These are phyloP conservation scores for Galaxea fascicularis DNA, from an alignment of 92 coral and sea anemone genomes.

Conservation along the genomic window DNA sequence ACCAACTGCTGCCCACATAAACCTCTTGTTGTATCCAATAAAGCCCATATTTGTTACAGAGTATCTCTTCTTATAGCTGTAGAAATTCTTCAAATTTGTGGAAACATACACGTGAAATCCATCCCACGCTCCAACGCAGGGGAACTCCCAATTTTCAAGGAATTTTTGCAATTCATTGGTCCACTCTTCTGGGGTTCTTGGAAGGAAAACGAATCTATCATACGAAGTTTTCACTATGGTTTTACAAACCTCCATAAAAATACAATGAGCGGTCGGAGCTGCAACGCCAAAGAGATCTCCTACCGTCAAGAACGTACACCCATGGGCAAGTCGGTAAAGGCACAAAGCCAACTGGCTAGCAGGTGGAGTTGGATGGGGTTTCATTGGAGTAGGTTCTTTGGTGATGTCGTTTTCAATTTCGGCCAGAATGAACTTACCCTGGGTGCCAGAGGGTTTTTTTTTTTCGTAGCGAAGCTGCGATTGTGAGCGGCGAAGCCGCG, in stretches of 20 bases:
- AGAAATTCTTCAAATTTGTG: slow-evolving; percentile 63
- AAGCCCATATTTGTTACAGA: slow-evolving; percentile 73
- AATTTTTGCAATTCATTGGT: slow-evolving; percentile 57
- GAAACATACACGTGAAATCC: slow-evolving; percentile 72
- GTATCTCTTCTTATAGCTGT: slow-evolving; percentile 66
- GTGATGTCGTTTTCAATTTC: no score
- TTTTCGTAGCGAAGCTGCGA: no score
- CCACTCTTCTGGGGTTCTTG: slow-evolving; percentile 60
- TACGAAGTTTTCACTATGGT: slow-evolving; percentile 35
- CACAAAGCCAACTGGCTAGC: no score
- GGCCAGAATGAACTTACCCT: no score
- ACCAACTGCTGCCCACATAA: slow-evolving; percentile 70
- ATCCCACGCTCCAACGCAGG: slow-evolving; percentile 76
- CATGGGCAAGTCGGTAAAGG: slow-evolving; percentile 16
- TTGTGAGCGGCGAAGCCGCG: no score
- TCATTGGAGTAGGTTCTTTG: no score
- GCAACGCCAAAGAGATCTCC: slow-evolving; percentile 52
- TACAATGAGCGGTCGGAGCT: slow-evolving; percentile 37
- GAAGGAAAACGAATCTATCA: slow-evolving; percentile 56
- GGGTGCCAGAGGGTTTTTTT: no score
- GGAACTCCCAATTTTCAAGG: slow-evolving; percentile 72
- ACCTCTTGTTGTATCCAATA: slow-evolving; percentile 62
- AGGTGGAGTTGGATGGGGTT: no score
- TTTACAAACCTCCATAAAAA: slow-evolving; percentile 26
- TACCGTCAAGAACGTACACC: slow-evolving; percentile 32